Conservation (phyloP, 2,797 vertebrate species). For the Rhincodon typus region DNA sequence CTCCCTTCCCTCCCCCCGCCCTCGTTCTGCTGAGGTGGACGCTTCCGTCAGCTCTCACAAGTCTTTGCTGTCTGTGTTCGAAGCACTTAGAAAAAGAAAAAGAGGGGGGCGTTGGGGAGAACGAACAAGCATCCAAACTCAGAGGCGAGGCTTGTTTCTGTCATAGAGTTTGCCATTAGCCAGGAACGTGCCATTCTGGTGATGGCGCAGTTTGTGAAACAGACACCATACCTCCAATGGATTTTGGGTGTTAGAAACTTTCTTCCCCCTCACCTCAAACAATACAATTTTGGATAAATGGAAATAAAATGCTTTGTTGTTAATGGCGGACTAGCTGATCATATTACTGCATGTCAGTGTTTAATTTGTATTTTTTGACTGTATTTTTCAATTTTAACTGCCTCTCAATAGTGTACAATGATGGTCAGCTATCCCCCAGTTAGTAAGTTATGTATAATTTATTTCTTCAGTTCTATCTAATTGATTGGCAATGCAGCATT, state of each 20-base stretch:
- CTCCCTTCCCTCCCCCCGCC: not conserved
- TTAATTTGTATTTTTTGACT: slow-evolving; percentile 82
- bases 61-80: not conserved
- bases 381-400: slow-evolving; percentile 85
- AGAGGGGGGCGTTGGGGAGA: not conserved
- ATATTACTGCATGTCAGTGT: slow-evolving; percentile 76
- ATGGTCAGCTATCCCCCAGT: slow-evolving; percentile 88
- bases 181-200: not conserved
- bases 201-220: not conserved
- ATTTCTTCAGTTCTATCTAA: slow-evolving; percentile 67
- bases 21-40: not conserved
- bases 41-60: not conserved
- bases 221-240: not conserved
- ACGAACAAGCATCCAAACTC: not conserved
- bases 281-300: slow-evolving; percentile 15
- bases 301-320: slow-evolving; percentile 62
- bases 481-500: slow-evolving; percentile 59
- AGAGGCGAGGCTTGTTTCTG: not conserved
- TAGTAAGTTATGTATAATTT: slow-evolving; percentile 99
- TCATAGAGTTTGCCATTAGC: not conserved
- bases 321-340: slow-evolving; percentile 67
- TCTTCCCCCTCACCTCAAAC: not conserved
- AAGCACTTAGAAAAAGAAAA: slow-evolving; percentile 18
- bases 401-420: slow-evolving; percentile 84
- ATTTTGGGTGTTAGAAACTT: slow-evolving; percentile 1